Base-by-base conservation (phyloP, 64 coral and sea anemone species). In the Montipora capricornis region DNA sequence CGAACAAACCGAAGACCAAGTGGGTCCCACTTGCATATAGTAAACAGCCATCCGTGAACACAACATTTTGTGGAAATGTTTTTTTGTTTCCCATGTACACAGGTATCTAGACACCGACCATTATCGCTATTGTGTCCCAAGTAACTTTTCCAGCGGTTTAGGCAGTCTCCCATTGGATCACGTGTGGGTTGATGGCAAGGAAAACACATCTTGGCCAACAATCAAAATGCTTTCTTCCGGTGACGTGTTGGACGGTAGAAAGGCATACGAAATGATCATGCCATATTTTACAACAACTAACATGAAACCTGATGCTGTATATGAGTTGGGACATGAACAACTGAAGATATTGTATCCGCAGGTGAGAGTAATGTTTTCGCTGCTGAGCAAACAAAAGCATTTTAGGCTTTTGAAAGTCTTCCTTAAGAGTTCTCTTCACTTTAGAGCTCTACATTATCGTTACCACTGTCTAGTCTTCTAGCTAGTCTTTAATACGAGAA, bases 71-170 rank as follows among this genome's bases (percentile, higher is more conserved):
- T 14, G 12, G 61, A 64, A 64, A 64, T 13, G 20, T 19, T 7
- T 4, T 79, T 88, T 14, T 14, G n/a, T 22, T 47, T 83, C 1
- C 13, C 0, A 4, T 24, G 37, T 17, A 20, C 46, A 12, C 48
- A 99, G 95, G 17, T 99, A 94, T 59, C 55, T 99, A 12, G 90
- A 95, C 20, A 46, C 69, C 37, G 98, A 96, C 0, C 91, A 99
- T 47, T 89, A 82, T 46, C 67, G 68, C 17, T 92, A 96, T 73
- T 99, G 98, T 69, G 73, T 99, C 10, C 98, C 98, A 66, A 96
- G 98, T 92, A 80, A 93, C 75, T 79, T 99, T 57, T 99, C 98
- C 0, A 99, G 98, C 67, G 98, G 98, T 74, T 87, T 96, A 5
- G 88, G 88, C 12, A 68, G 67, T 68, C 80, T 99, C 10, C 98